Base-by-base conservation (phyloP, 2,797 vertebrate species). In the Macroramphosus scolopax region DNA sequence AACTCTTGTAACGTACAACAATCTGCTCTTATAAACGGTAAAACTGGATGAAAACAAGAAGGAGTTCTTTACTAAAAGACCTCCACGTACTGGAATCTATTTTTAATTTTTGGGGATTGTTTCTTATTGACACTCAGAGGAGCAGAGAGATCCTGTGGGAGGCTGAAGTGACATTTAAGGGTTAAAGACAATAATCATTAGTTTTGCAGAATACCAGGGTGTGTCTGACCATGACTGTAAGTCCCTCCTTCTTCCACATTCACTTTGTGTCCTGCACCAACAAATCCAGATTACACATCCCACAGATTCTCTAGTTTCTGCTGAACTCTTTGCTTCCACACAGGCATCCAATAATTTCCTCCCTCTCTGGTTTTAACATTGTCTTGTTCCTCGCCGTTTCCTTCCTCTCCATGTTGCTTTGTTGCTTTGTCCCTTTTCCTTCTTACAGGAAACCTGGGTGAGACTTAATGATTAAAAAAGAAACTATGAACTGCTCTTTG, bases 121-220 rank as follows among this genome's bases (percentile, higher is more conserved):
- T n/a, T n/a, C n/a, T n/a, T n/a, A n/a, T n/a, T n/a, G n/a, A n/a
- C n/a, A n/a, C n/a, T n/a, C n/a, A n/a, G n/a, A n/a, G n/a, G n/a
- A 22, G 41, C 10, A 37, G 13, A 39, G 7, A n/a, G 54, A 40
- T 47, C 15, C 30, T 44, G 40, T 31, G 33, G 16, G 50, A 41
- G 33, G 49, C 22, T 39, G 6, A 38, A 11, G 24, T 14, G 12
- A 42, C 37, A 57, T 61, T 52, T 17, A 17, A 54, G 32, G 53
- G 61, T 61, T 60, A 22, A 44, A 57, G 45, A 54, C 51, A 67
- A 71, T 70, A 74, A 75, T 67, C 25, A 72, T 60, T 69, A 54
- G 35, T 68, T 9, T 54, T n/a, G 38, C 41, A 68, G 40, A 65
- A 66, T 25, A 16, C n/a, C n/a, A n/a, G n/a, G n/a, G n/a, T n/a